These are phyloP conservation scores for Dexiosoma caninum DNA, from an alignment of 2,888 invertebrate species.

Conservation along the genomic window DNA sequence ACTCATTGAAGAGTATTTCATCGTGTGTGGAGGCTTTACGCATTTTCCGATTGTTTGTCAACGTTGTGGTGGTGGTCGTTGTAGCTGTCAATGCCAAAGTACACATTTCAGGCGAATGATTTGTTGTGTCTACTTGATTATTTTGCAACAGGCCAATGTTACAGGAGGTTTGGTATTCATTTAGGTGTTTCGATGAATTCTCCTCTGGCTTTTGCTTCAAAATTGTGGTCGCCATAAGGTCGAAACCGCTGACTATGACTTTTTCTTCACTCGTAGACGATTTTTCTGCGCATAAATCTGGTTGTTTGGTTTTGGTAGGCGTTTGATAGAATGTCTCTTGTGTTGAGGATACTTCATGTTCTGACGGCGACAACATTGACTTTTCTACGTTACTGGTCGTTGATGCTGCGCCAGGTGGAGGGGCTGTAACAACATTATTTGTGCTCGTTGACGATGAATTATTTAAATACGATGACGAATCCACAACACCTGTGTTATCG, in stretches of 20 bases:
- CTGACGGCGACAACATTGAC: constrained; percentile 62
- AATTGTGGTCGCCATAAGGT: neutral
- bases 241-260: neutral
- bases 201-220: constrained; percentile 14
- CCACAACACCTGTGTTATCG: constrained; percentile 25
- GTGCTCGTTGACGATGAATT: neutral
- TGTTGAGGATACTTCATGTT: constrained; percentile 67
- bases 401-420: neutral
- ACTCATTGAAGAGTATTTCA: constrained; percentile 43
- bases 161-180: constrained; percentile 33
- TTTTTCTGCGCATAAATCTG: constrained; percentile 13
- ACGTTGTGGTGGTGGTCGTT: neutral
- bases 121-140: constrained; percentile 59
- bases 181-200: neutral
- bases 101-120: constrained; percentile 54
- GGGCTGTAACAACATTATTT: neutral
- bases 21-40: constrained; percentile 47
- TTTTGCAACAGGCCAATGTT: constrained; percentile 44
- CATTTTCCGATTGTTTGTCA: constrained; percentile 16
- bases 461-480: constrained; percentile 46
- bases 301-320: constrained; percentile 30
- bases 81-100: constrained; percentile 26
- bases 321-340: constrained; percentile 62
- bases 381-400: constrained; percentile 27
- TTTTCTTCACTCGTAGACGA: constrained; percentile 31